Percentiles rank a stretch among this genome's conserved stretches.
phyloP scores from a whole-genome alignment of 2,113 vertebrate species.

The Falcunculus frontatus region DNA sequence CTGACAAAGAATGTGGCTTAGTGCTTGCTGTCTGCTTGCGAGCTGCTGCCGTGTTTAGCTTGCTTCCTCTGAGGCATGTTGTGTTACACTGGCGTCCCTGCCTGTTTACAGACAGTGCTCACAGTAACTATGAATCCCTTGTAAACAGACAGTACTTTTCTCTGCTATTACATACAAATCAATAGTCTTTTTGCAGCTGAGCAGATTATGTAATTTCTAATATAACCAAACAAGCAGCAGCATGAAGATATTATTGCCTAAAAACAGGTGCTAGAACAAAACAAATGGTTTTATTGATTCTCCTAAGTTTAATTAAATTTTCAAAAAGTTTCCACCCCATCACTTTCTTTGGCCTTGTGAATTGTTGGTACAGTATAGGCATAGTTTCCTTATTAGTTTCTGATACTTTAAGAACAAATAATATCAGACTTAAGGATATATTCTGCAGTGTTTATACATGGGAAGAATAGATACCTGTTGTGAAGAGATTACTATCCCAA shows the following conservation, averaged over 20 bases:
- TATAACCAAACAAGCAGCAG: not conserved
- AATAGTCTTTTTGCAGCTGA: not conserved
- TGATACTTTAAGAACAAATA: not conserved
- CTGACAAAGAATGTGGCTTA: not conserved
- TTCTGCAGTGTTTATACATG: not conserved
- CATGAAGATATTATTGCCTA: not conserved
- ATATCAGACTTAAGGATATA: not conserved
- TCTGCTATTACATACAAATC: not conserved
- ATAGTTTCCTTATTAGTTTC: not conserved
- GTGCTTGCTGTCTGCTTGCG: not conserved
- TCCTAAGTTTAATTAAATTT: constrained; percentile 12
- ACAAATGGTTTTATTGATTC: constrained; percentile 37
- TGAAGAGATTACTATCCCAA: not conserved
- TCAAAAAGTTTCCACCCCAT: not conserved
- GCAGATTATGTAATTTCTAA: not conserved
- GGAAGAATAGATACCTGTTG: not conserved
- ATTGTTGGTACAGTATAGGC: not conserved
- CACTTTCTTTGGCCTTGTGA: not conserved
- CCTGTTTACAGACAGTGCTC: not conserved
- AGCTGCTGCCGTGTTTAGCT: not conserved
- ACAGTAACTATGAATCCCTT: not conserved
- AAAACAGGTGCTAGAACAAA: not conserved
- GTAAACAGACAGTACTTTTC: not conserved
- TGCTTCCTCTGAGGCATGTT: not conserved
- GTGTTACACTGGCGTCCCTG: not conserved